A percentile compares a stretch with the other conserved stretches of the same genome.
phyloP scores from a whole-genome alignment of 2,113 vertebrate species.

The rabbit (Oryctolagus cuniculus) region DNA sequence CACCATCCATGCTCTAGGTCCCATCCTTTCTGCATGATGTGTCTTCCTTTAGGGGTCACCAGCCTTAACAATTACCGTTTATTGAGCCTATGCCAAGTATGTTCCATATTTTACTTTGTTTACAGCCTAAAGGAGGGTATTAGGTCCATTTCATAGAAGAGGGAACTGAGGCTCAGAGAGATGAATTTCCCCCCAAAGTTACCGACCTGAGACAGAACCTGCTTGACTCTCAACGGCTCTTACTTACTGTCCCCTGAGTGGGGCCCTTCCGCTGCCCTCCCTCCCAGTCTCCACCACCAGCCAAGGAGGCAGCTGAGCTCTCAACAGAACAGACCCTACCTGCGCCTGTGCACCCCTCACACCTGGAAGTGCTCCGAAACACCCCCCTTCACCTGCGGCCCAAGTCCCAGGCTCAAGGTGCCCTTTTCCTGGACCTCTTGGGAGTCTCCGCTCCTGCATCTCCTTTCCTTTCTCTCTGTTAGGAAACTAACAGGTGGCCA shows the following conservation, averaged over 20 bases:
- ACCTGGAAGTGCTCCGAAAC: not conserved
- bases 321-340: not conserved
- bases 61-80: not conserved
- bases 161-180: not conserved
- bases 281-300: not conserved
- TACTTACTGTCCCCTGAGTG: fast-evolving
- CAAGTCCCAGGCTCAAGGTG: not conserved
- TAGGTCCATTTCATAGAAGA: not conserved
- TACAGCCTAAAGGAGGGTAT: not conserved
- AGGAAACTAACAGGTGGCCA: too few relatives aligned
- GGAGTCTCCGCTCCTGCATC: not conserved
- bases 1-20: not conserved
- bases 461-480: not conserved
- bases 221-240: not conserved
- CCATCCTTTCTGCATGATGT: not conserved
- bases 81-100: not conserved
- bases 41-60: not conserved
- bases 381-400: not conserved
- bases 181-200: not conserved
- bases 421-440: not conserved
- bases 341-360: not conserved
- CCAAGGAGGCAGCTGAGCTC: not conserved
- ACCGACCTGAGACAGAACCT: not conserved
- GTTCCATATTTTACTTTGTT: not conserved
- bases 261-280: not conserved